phyloP scores from a whole-genome alignment of 2,797 vertebrate species.

The Echeneis naucrates region DNA sequence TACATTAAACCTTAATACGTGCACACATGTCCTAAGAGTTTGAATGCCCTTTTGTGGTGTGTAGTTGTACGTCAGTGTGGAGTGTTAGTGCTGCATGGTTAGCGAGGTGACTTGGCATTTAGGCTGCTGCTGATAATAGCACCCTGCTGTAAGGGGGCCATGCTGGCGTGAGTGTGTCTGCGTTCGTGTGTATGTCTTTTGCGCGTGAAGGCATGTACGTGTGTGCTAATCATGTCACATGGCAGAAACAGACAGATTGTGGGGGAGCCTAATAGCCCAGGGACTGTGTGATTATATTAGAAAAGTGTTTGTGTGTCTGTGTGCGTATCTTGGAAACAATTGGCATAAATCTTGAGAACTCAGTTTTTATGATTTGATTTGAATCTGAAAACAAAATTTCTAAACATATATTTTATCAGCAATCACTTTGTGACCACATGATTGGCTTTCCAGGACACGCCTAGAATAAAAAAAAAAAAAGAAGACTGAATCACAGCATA shows the following conservation, averaged over 20 bases:
- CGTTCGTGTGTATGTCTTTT: constrained; percentile 13
- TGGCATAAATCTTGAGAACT: neutral
- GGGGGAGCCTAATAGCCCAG: constrained; percentile 35
- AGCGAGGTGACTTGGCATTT: constrained; percentile 70
- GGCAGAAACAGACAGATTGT: constrained; percentile 29
- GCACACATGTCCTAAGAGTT: constrained; percentile 19
- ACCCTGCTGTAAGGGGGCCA: constrained; percentile 20
- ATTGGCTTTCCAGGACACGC: neutral
- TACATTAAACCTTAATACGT: constrained; percentile 37
- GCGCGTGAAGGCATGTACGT: constrained; percentile 15
- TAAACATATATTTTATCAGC: neutral
- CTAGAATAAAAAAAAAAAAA: neutral
- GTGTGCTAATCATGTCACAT: constrained; percentile 59
- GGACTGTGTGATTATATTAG: constrained; percentile 16
- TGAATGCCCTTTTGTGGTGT: constrained; percentile 50
- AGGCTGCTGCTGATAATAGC: constrained; percentile 58
- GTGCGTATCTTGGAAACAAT: neutral
- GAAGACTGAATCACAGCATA: neutral
- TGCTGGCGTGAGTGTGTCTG: neutral
- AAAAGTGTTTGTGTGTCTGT: constrained; percentile 11
- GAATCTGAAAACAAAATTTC: neutral
- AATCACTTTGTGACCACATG: neutral
- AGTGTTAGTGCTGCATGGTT: constrained; percentile 72
- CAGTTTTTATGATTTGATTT: constrained; percentile 1
- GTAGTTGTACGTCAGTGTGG: constrained; percentile 20